phyloP scores from a whole-genome alignment of 2,888 invertebrate genomes.

The Macroteleia sp. region DNA sequence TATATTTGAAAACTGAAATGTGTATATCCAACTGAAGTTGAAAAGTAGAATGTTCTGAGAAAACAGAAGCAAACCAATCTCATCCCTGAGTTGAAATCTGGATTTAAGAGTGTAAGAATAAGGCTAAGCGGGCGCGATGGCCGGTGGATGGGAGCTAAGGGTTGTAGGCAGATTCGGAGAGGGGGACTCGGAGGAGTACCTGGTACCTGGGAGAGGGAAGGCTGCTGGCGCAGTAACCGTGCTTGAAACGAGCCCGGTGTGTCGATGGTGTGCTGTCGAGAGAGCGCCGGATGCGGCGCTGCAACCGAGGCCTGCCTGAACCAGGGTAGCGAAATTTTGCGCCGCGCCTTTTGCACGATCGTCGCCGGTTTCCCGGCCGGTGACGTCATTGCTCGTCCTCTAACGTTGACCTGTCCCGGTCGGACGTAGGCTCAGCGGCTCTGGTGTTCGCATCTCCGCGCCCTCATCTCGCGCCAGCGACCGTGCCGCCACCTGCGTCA shows the following conservation, averaged over 20 bases:
- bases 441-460: neutral
- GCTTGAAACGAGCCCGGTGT: constrained; percentile 94
- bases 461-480: constrained; percentile 2
- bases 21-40: too few species aligned
- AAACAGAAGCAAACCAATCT: too few species aligned
- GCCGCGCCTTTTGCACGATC: constrained; percentile 87
- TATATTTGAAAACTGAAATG: too few species aligned
- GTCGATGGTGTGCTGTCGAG: constrained; percentile 95
- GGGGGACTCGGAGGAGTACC: constrained; percentile 36
- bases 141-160: too few species aligned
- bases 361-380: constrained; percentile 80
- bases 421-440: neutral
- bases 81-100: too few species aligned
- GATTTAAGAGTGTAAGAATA: too few species aligned
- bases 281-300: constrained; percentile 89
- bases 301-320: constrained; percentile 92
- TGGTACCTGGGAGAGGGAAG: constrained; percentile 86
- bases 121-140: too few species aligned
- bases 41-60: too few species aligned
- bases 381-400: constrained; percentile 75
- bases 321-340: constrained; percentile 96
- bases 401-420: constrained; percentile 6
- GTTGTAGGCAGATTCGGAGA: constrained; percentile 1
- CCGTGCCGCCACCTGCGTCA: constrained; percentile 11
- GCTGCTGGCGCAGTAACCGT: constrained; percentile 88